Evolutionary conservation across 1,140 invertebrate species (phyloP).

Genomic region (Euglossa dilemma): DNA sequence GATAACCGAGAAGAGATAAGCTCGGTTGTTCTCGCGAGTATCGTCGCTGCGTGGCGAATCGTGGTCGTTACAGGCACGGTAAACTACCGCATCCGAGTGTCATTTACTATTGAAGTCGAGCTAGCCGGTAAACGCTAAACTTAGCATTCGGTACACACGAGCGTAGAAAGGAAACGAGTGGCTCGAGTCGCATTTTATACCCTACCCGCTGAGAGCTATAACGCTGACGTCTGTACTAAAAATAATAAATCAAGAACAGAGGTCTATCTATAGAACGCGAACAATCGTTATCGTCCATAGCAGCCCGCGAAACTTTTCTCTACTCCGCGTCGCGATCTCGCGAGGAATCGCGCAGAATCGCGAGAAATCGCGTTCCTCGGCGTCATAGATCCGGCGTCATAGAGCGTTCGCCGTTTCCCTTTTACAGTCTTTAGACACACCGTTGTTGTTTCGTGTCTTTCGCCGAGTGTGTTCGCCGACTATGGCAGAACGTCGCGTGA

Average conservation of each 20-base stretch:
- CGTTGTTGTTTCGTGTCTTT: conserved; percentile 31
- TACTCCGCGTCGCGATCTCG: neutral
- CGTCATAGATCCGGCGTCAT: neutral
- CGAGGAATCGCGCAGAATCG: neutral
- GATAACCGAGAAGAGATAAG: conserved; percentile 49
- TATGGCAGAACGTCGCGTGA: conserved; percentile 52
- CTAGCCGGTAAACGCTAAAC: conserved; percentile 65
- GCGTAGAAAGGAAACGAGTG: conserved; percentile 61
- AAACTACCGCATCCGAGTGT: conserved; percentile 70
- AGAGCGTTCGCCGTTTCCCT: neutral
- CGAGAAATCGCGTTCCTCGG: neutral
- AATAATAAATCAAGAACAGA: conserved; percentile 59
- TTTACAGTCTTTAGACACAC: neutral
- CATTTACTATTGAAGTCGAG: conserved; percentile 68
- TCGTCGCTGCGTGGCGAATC: conserved; percentile 64
- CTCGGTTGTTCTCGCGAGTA: conserved; percentile 66
- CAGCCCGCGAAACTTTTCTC: neutral
- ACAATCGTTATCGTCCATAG: conserved; percentile 1
- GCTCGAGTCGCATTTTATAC: conserved; percentile 52
- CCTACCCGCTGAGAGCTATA: conserved; percentile 43
- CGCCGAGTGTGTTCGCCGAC: conserved; percentile 30
- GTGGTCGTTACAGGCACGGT: conserved; percentile 65
- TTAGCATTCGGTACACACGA: conserved; percentile 60
- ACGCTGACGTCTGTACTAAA: conserved; percentile 61
- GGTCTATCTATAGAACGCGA: conserved; percentile 12